Conservation (phyloP, 2,888 invertebrate species). For the Emesis russula region DNA sequence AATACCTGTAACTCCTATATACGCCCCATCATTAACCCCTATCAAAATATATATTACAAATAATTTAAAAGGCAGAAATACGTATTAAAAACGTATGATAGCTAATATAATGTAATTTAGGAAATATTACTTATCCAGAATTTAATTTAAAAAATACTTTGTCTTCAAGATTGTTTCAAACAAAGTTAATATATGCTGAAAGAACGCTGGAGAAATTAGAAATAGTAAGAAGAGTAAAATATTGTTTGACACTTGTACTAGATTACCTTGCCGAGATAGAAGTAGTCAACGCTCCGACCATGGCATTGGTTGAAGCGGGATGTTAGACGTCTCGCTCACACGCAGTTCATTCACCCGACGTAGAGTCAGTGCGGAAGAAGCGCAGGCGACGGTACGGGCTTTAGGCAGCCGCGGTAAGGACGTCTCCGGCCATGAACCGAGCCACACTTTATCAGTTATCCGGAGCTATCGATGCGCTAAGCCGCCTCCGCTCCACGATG, state of each 20-base stretch:
- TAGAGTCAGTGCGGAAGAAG: slow-evolving; percentile 93
- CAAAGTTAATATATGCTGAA: neutral
- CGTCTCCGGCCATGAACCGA: slow-evolving; percentile 95
- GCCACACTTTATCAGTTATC: slow-evolving; percentile 95
- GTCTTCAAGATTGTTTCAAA: neutral
- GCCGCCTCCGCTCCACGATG: slow-evolving; percentile 93
- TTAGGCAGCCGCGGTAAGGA: slow-evolving; percentile 93
- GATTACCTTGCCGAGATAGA: slow-evolving; percentile 92
- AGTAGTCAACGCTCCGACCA: slow-evolving; percentile 92
- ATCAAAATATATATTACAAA: no score
- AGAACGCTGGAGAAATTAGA: slow-evolving; percentile 32
- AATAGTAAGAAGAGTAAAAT: slow-evolving; percentile 80
- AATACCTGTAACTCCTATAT: no score
- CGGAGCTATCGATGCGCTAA: slow-evolving; percentile 94
- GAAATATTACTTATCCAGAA: no score
- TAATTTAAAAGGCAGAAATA: no score
- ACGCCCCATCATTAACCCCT: no score
- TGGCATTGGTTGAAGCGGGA: slow-evolving; percentile 92
- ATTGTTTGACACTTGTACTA: slow-evolving; percentile 92
- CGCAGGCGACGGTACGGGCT: slow-evolving; percentile 93
- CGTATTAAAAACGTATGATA: no score
- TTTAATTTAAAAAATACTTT: no score
- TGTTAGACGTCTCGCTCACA: slow-evolving; percentile 91
- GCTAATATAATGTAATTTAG: no score
- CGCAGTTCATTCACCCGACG: slow-evolving; percentile 95